Conservation (phyloP, 1,140 invertebrate species). For the Calosoma granatense region DNA sequence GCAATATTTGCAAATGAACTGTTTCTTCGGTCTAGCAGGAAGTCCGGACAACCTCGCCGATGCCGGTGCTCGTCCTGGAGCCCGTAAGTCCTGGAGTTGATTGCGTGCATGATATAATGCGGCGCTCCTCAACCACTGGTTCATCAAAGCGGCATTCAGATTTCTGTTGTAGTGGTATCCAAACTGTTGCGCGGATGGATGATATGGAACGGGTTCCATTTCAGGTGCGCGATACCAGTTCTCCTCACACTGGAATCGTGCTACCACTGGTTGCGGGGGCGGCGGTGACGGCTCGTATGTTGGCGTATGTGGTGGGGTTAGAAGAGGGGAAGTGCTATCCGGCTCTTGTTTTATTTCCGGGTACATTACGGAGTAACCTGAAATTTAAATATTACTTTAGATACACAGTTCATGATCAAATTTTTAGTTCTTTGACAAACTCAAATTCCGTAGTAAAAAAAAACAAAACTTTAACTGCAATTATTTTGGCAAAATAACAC, state of each 20-base stretch:
- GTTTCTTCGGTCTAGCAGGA: slow-evolving; percentile 68
- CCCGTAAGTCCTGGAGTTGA: slow-evolving; percentile 33
- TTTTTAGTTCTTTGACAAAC: neutral
- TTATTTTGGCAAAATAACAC: too few species aligned
- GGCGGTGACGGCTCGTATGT: slow-evolving; percentile 41
- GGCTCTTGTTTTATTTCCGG: slow-evolving; percentile 47
- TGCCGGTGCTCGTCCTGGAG: slow-evolving; percentile 39
- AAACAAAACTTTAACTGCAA: too few species aligned
- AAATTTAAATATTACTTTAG: neutral
- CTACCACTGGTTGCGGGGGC: slow-evolving; percentile 33
- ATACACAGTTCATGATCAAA: neutral
- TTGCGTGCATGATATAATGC: slow-evolving; percentile 46
- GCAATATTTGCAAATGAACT: slow-evolving; percentile 95
- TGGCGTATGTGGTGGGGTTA: slow-evolving; percentile 63
- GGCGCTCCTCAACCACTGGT: slow-evolving; percentile 61
- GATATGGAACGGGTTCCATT: slow-evolving; percentile 21
- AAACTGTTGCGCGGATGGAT: neutral
- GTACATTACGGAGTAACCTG: slow-evolving; percentile 12
- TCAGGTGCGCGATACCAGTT: slow-evolving; percentile 12
- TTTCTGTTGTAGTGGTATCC: slow-evolving; percentile 33
- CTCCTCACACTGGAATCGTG: slow-evolving; percentile 13
- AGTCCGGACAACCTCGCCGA: slow-evolving; percentile 42
- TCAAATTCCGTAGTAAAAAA: too few species aligned
- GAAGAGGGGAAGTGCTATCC: slow-evolving; percentile 46
- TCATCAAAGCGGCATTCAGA: slow-evolving; percentile 49